phyloP scores from a whole-genome alignment of 2,797 vertebrate species.

The Podarcis siculus region DNA sequence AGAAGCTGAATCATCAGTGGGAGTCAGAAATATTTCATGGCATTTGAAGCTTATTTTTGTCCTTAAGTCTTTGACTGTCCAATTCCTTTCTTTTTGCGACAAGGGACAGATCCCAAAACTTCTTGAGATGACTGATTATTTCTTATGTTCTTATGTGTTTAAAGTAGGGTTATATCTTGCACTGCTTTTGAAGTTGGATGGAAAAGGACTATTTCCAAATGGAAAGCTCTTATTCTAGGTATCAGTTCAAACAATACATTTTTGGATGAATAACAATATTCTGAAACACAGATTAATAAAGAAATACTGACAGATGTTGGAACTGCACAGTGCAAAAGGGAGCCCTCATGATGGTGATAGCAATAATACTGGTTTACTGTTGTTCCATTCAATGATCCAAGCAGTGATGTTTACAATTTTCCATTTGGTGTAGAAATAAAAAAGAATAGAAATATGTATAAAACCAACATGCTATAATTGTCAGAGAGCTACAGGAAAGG shows the following conservation, averaged over 20 bases:
- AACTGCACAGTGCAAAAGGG: constrained; percentile 54
- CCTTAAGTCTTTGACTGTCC: not conserved
- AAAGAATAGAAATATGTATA: not conserved
- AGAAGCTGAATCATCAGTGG: constrained; percentile 47
- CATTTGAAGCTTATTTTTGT: constrained; percentile 38
- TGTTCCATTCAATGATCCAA: constrained; percentile 61
- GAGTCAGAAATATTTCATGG: constrained; percentile 47
- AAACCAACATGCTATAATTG: not conserved
- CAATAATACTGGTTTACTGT: constrained; percentile 67
- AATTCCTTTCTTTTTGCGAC: constrained; percentile 22
- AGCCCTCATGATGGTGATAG: constrained; percentile 46
- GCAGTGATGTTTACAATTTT: not conserved
- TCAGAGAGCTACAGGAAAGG: not conserved
- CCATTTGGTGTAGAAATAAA: not conserved
- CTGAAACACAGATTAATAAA: constrained; percentile 66
- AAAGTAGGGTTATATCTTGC: constrained; percentile 50
- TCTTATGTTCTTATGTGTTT: constrained; percentile 24
- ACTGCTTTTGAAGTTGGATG: constrained; percentile 57
- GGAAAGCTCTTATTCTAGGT: constrained; percentile 51
- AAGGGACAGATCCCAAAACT: constrained; percentile 39
- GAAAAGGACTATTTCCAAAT: constrained; percentile 55
- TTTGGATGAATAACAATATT: constrained; percentile 57
- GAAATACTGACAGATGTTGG: constrained; percentile 69
- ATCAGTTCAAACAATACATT: constrained; percentile 45
- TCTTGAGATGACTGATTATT: constrained; percentile 47